phyloP scores from a whole-genome alignment of 1,140 invertebrate species.

The Gonioctena quinquepunctata region DNA sequence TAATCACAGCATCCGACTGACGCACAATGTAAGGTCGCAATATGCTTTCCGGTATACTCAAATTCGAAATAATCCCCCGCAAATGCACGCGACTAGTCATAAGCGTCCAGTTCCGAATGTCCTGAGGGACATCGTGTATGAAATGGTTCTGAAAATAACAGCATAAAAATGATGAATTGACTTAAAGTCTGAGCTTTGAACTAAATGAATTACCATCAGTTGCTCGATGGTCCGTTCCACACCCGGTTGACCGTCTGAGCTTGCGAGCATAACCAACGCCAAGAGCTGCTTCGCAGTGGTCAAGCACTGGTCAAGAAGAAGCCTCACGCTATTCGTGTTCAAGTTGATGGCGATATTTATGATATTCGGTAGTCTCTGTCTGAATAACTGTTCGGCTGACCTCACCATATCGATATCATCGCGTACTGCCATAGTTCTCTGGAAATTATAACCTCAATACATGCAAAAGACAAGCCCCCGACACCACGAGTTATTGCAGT shows the following conservation, averaged over 20 bases:
- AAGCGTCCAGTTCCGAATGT: slow-evolving; percentile 46
- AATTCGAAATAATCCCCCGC: slow-evolving; percentile 31
- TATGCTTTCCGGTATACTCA: slow-evolving; percentile 32
- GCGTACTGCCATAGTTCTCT: slow-evolving; percentile 33
- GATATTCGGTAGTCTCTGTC: slow-evolving; percentile 42
- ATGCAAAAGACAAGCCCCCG: too few species aligned
- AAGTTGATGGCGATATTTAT: slow-evolving; percentile 39
- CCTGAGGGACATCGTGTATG: slow-evolving; percentile 40
- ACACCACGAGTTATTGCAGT: too few species aligned
- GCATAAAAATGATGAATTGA: too few species aligned
- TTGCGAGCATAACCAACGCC: slow-evolving; percentile 40
- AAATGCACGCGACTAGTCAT: slow-evolving; percentile 37
- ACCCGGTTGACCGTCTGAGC: slow-evolving; percentile 41
- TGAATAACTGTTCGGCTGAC: slow-evolving; percentile 43
- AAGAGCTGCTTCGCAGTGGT: slow-evolving; percentile 35
- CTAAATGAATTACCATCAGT: slow-evolving; percentile 38
- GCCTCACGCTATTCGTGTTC: slow-evolving; percentile 28
- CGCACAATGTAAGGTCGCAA: slow-evolving; percentile 45
- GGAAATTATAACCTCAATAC: slow-evolving; percentile 4
- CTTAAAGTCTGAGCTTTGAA: too few species aligned
- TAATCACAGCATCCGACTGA: slow-evolving; percentile 3
- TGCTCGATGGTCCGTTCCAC: slow-evolving; percentile 44
- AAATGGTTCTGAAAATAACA: slow-evolving; percentile 32
- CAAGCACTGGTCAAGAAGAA: slow-evolving; percentile 34
- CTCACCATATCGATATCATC: slow-evolving; percentile 49